Evolutionary conservation across 2,888 invertebrate species (phyloP).

Genomic region (Lissocephala sabroskyi): DNA sequence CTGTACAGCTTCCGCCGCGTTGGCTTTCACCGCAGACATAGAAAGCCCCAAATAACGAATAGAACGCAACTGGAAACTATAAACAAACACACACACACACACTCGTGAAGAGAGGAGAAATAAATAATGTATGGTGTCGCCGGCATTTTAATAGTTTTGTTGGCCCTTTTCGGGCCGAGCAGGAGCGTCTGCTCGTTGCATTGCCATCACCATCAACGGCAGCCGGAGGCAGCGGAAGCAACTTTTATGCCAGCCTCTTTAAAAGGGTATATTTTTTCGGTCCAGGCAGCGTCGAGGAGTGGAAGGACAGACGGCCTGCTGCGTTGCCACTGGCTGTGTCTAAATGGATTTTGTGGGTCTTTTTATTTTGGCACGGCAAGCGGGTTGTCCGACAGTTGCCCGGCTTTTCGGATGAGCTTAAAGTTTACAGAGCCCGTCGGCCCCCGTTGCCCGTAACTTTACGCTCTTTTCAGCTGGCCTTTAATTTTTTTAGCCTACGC

Average conservation of each 20-base stretch:
- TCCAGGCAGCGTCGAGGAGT: slow-evolving; percentile 5
- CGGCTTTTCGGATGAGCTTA: neutral
- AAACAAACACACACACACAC: slow-evolving; percentile 4
- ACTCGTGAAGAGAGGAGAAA: slow-evolving; percentile 15
- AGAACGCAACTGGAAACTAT: slow-evolving; percentile 6
- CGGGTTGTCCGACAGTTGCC: neutral
- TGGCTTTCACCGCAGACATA: slow-evolving; percentile 29
- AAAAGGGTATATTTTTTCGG: slow-evolving; percentile 28
- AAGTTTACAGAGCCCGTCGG: neutral
- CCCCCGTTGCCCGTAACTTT: neutral
- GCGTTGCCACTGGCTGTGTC: slow-evolving; percentile 32
- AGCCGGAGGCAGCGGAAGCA: slow-evolving; percentile 40
- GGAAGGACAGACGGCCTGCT: slow-evolving; percentile 18
- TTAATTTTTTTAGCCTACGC: neutral
- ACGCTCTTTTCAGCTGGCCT: too few species aligned
- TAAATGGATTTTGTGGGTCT: slow-evolving; percentile 52
- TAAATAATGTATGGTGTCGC: slow-evolving; percentile 60
- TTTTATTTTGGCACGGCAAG: slow-evolving; percentile 46
- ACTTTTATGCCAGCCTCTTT: slow-evolving; percentile 53
- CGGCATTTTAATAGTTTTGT: slow-evolving; percentile 64
- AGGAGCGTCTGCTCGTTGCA: neutral
- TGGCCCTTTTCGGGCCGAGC: slow-evolving; percentile 30
- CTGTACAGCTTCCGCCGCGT: neutral
- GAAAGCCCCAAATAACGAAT: slow-evolving; percentile 9
- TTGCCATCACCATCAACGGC: too few species aligned